Evolutionary conservation across 2,797 vertebrate species (phyloP).

Genomic region (Myripristis jacobus): DNA sequence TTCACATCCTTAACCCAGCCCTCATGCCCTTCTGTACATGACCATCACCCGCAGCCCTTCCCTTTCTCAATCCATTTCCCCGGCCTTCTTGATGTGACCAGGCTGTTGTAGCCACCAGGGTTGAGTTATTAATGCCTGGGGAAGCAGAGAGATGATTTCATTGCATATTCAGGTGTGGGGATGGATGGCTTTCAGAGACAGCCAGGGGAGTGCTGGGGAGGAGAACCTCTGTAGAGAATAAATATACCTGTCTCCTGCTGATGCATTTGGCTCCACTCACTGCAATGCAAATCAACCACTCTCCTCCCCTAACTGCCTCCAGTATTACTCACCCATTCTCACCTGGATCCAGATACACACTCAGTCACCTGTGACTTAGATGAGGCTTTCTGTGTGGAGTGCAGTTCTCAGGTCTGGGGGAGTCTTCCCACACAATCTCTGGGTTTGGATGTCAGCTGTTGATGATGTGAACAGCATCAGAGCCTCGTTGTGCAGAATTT

Average conservation of each 20-base stretch:
- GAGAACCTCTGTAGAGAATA: slow-evolving; percentile 80
- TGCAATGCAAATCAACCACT: slow-evolving; percentile 82
- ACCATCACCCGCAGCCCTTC: slow-evolving; percentile 51
- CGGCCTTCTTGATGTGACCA: slow-evolving; percentile 57
- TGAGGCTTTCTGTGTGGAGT: slow-evolving; percentile 41
- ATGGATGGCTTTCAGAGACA: slow-evolving; percentile 80
- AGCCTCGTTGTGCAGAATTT: slow-evolving; percentile 37
- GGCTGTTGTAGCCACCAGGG: slow-evolving; percentile 66
- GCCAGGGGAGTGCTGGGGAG: slow-evolving; percentile 74
- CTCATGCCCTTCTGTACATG: slow-evolving; percentile 31
- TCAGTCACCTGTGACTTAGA: slow-evolving; percentile 53
- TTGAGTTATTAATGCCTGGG: slow-evolving; percentile 80
- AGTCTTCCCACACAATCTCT: slow-evolving; percentile 28
- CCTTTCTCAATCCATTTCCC: slow-evolving; percentile 64
- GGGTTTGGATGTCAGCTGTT: slow-evolving; percentile 47
- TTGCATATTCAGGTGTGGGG: slow-evolving; percentile 81
- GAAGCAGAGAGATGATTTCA: slow-evolving; percentile 80
- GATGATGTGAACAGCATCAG: slow-evolving; percentile 32
- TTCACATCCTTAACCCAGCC: slow-evolving; percentile 13
- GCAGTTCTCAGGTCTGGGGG: slow-evolving; percentile 45
- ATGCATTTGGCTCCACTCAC: slow-evolving; percentile 78
- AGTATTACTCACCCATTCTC: slow-evolving; percentile 69
- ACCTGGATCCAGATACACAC: slow-evolving; percentile 63
- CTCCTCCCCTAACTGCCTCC: slow-evolving; percentile 64
- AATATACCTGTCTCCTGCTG: slow-evolving; percentile 84